Evolutionary conservation across 2,797 vertebrate species (phyloP), one percentile per base, ranked within the genome.

Genomic region (Sandelia bainsii): DNA sequence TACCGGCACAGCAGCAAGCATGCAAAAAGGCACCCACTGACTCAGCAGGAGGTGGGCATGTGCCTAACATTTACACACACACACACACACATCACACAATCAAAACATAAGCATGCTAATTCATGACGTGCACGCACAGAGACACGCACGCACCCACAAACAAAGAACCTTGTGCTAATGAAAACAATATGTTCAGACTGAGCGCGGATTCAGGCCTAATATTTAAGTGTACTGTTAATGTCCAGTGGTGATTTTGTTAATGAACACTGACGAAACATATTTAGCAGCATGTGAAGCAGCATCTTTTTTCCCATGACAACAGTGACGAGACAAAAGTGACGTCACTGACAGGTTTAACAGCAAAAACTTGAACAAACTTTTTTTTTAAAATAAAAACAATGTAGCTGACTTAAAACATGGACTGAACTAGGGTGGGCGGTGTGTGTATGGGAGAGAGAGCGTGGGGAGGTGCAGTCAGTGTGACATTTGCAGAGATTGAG

Each of bases 401-500:
- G 4, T 14, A 40, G 3, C 5, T 14, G 13, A 40, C 39, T 14
- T 14, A 40, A 40, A 12, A 40, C 39, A 40, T 14, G 39, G 32
- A 9, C 32, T 34, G 8, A 34, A 34, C 32, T 10, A 34, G 37
- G 32, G 34, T 13, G 40, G 45, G 60, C 16, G 62, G 37, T 75
- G 65, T 75, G 67, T 34, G 32, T 34, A 34, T 34, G n/a, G 19
- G 27, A 17, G 49, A 27, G 14, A 23, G 52, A 10, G 32, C 9
- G 7, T n/a, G 59, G 60, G 57, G n/a, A 49, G 58, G 49, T 62
- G 53, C 16, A 54, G 61, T 58, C 75, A 77, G 52, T n/a, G 56
- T 87, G 86, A 86, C 88, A 87, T 89, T 89, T 87, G 50, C 17
- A 82, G 50, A 85, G 81, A 87, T 71, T 81, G 77, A 81, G 82